Percentiles rank a stretch among this genome's conserved stretches.
These are phyloP conservation scores for Eledona agricola DNA, from an alignment of 2,888 invertebrate genomes.

Conservation along the genomic window DNA sequence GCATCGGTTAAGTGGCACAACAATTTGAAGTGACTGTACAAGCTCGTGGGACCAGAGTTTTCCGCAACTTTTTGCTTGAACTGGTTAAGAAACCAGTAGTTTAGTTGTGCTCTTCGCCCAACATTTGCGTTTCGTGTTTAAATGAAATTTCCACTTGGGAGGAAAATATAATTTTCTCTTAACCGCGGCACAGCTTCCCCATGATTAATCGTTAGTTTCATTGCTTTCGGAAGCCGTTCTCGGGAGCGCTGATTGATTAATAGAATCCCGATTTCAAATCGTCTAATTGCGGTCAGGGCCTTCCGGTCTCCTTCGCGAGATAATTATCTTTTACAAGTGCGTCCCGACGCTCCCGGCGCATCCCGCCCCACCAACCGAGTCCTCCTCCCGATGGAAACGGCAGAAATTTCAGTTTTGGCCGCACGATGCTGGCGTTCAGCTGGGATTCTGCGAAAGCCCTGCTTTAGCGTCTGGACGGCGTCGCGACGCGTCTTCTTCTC, in stretches of 20 bases:
- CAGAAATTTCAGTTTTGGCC: slow-evolving; percentile 48
- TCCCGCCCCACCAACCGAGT: slow-evolving; percentile 35
- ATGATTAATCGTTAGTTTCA: slow-evolving; percentile 27
- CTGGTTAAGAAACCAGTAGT: no score
- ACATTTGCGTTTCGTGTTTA: no score
- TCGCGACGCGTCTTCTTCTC: slow-evolving; percentile 14
- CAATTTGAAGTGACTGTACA: no score
- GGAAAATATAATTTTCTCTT: no score
- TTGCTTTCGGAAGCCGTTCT: slow-evolving; percentile 25
- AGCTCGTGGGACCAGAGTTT: no score
- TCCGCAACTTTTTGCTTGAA: no score
- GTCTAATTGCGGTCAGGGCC: slow-evolving; percentile 24
- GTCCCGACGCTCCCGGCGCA: slow-evolving; percentile 21
- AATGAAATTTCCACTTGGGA: no score
- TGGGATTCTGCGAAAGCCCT: slow-evolving; percentile 34
- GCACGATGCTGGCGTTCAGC: slow-evolving; percentile 49
- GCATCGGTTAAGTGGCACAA: no score
- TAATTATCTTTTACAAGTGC: slow-evolving; percentile 32
- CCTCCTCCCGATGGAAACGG: slow-evolving; percentile 43
- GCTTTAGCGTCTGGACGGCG: slow-evolving; percentile 26
- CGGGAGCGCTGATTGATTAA: slow-evolving; percentile 28
- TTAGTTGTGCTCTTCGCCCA: no score
- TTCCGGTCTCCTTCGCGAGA: slow-evolving; percentile 7
- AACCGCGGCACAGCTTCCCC: slow-evolving; percentile 1
- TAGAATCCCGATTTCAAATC: not conserved